Conservation (phyloP, 2,113 vertebrate genomes). For the Diphyllodes magnificus region DNA sequence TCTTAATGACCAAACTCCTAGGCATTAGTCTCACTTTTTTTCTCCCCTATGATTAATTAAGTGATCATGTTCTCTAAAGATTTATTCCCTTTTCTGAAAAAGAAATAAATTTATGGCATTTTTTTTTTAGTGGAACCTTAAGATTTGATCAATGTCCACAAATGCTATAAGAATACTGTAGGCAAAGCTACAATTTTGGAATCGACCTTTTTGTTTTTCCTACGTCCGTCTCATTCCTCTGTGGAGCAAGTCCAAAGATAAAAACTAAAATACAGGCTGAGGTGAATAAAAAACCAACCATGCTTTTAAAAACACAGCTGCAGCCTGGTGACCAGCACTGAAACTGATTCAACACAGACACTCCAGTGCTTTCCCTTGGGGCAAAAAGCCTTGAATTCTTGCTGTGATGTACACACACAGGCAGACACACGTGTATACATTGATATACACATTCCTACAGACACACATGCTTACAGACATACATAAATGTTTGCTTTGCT, state of each 20-base stretch:
- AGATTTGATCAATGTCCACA: constrained; percentile 58
- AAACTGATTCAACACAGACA: background rate
- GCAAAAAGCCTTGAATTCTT: background rate
- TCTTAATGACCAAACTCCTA: constrained; percentile 44
- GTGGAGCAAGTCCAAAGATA: background rate
- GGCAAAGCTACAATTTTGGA: constrained; percentile 47
- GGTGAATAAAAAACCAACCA: background rate
- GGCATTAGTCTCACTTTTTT: constrained; percentile 44
- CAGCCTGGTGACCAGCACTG: background rate
- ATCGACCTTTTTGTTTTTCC: background rate
- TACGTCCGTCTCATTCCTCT: background rate
- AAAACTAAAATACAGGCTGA: background rate
- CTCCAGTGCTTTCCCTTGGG: background rate
- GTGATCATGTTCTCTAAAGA: constrained; percentile 61
- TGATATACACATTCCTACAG: background rate
- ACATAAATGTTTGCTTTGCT: background rate
- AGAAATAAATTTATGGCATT: constrained; percentile 19
- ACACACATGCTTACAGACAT: background rate
- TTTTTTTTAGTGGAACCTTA: constrained; percentile 65
- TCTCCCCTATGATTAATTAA: constrained; percentile 55
- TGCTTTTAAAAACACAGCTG: background rate
- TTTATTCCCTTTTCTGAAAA: constrained; percentile 62
- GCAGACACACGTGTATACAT: background rate
- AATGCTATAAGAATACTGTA: constrained; percentile 22
- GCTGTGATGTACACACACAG: background rate